phyloP scores from a whole-genome alignment of 2,113 vertebrate species.

The Lampris megalopsis region DNA sequence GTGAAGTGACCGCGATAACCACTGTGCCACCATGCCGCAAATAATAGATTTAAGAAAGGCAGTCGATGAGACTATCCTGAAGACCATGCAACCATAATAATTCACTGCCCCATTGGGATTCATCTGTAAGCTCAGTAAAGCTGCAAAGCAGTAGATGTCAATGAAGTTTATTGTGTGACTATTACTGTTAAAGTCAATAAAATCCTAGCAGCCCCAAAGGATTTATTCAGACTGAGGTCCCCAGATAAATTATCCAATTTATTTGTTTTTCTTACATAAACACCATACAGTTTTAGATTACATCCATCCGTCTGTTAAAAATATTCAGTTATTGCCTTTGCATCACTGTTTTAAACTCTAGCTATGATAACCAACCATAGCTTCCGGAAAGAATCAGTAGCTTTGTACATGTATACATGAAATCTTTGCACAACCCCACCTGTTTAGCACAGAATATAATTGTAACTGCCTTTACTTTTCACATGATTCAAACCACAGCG shows the following conservation, averaged over 20 bases:
- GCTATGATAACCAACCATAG: conserved; percentile 57
- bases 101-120: neutral
- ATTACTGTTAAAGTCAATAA: neutral
- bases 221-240: conserved; percentile 9
- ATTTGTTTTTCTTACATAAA: conserved; percentile 78
- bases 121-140: too few relatives aligned
- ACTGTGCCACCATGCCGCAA: too few relatives aligned
- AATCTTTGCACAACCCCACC: conserved; percentile 37
- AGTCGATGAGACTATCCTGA: too few relatives aligned
- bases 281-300: conserved; percentile 61
- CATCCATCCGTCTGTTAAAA: conserved; percentile 70
- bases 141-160: neutral
- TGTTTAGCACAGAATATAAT: conserved; percentile 38
- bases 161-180: conserved; percentile 26
- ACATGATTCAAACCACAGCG: conserved; percentile 32
- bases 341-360: conserved; percentile 47
- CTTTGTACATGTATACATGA: conserved; percentile 57
- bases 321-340: conserved; percentile 78
- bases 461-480: conserved; percentile 42
- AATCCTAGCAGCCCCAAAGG: conserved; percentile 7
- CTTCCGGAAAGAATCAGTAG: conserved; percentile 43
- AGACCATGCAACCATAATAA: too few relatives aligned
- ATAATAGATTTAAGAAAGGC: too few relatives aligned
- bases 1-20: too few relatives aligned
- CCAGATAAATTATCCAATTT: conserved; percentile 62